These are phyloP conservation scores for Ectropis grisescens DNA, from an alignment of 1,140 invertebrate genomes.

Conservation along the genomic window DNA sequence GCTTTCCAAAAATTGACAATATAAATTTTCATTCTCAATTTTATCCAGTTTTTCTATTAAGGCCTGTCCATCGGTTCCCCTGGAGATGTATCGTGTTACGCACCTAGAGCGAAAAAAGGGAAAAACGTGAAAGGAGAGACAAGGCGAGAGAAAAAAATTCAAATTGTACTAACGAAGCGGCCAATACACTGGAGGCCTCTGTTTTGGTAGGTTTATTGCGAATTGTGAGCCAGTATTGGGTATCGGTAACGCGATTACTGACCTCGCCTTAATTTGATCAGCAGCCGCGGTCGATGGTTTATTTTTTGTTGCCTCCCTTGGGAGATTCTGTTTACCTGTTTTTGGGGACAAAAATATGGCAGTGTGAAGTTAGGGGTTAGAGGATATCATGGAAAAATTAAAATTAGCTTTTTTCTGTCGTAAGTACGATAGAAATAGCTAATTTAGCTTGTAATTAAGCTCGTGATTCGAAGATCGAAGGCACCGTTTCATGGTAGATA, in stretches of 20 bases:
- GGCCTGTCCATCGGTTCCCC: constrained; percentile 52
- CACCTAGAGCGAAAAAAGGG: constrained; percentile 44
- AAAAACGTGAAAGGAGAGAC: constrained; percentile 20
- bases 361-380: no score
- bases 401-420: no score
- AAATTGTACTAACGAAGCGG: constrained; percentile 60
- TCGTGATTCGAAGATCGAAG: no score
- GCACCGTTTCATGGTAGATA: no score
- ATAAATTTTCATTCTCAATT: constrained; percentile 47
- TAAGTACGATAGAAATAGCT: no score
- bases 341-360: constrained; percentile 12
- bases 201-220: constrained; percentile 49
- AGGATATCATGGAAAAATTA: no score
- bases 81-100: constrained; percentile 42
- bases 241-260: constrained; percentile 66
- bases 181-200: constrained; percentile 53
- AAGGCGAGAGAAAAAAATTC: constrained; percentile 53
- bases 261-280: constrained; percentile 61
- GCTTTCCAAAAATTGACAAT: constrained; percentile 29
- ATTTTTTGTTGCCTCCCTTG: constrained; percentile 38
- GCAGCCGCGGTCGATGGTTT: constrained; percentile 24
- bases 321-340: constrained; percentile 30
- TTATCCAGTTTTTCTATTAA: constrained; percentile 50
- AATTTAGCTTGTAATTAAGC: neutral
- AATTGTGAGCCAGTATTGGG: constrained; percentile 51